Base-by-base conservation (phyloP, 1,140 invertebrate species). In the Epicauta chinensis region DNA sequence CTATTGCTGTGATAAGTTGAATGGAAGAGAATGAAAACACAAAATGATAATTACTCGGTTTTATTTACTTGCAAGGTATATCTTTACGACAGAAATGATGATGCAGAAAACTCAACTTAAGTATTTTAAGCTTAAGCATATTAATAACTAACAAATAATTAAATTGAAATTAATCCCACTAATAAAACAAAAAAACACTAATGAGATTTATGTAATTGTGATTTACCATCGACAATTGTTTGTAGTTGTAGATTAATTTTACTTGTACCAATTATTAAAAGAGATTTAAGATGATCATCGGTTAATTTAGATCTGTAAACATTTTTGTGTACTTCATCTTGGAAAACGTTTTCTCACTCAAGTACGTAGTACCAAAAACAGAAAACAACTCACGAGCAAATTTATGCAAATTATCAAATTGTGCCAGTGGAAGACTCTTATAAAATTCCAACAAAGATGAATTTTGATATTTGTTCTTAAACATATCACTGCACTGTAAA, bases 271-370 rank as follows among this genome's bases (percentile, higher is more conserved):
- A 52, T 56, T 49, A 52, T 44, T 35, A 53, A 55, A 43, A 48
- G 14, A 47, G 38, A 36, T 53, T 50, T 38, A 13, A 45, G 41
- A 41, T 51, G 47, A 23, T 53, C 36, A 39, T 53, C 45, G 16
- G 44, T 61, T 61, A 56, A 42, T 29, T 56, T 56, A 41, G 37
- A 48, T 44, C 49, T 56, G 46, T 53, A 53, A 56, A 56, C 40
- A 55, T 49, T 44, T 57, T 60, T 44, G 39, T 51, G 48, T 49
- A 55, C 45, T 60, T 58, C 29, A 56, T 59, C 53, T 59, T 56
- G 46, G 34, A 56, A 40, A 56, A 53, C 35, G 42, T 56, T 44
- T 47, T 53, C 38, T 54, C 54, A 57, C 17, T 4, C 38, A 51
- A 41, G 29, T 58, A 60, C 51, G 40, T 58, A 49, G 48, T 50